These are phyloP conservation scores for Poeciliopsis presidionis DNA, from an alignment of 2,797 vertebrate species.

Conservation along the genomic window DNA sequence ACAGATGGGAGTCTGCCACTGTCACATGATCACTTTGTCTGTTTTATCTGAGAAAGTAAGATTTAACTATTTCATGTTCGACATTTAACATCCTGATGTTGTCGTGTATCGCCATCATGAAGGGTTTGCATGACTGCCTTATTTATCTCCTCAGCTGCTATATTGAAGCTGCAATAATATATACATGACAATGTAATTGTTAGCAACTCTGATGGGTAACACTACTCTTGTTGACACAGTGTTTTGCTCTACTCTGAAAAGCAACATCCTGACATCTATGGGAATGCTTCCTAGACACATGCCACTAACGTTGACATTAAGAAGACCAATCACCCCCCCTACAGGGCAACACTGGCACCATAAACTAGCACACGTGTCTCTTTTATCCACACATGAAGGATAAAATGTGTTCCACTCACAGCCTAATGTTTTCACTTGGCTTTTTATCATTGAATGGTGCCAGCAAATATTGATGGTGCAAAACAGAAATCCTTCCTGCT, in stretches of 20 bases:
- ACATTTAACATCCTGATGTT: conserved; percentile 12
- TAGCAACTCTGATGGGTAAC: background rate
- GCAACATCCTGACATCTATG: background rate
- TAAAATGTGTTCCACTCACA: background rate
- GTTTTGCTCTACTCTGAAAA: background rate
- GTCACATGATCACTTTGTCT: conserved; percentile 61
- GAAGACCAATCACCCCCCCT: conserved; percentile 10
- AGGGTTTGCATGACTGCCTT: conserved; percentile 3
- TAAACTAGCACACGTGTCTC: background rate
- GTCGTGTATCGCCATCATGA: background rate
- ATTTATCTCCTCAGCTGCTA: background rate
- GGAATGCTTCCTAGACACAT: background rate
- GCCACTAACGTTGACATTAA: background rate
- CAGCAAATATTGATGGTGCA: background rate
- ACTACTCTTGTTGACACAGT: background rate
- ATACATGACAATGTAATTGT: background rate
- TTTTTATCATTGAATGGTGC: background rate
- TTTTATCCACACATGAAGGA: background rate
- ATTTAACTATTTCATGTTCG: conserved; percentile 33
- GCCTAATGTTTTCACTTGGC: background rate
- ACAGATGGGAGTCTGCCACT: conserved; percentile 73
- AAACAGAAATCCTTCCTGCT: background rate
- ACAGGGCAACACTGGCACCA: background rate
- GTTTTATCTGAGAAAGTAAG: conserved; percentile 32
- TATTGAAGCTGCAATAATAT: conserved; percentile 11